phyloP scores from a whole-genome alignment of 2,888 invertebrate species.

The Bombyx huttoni region DNA sequence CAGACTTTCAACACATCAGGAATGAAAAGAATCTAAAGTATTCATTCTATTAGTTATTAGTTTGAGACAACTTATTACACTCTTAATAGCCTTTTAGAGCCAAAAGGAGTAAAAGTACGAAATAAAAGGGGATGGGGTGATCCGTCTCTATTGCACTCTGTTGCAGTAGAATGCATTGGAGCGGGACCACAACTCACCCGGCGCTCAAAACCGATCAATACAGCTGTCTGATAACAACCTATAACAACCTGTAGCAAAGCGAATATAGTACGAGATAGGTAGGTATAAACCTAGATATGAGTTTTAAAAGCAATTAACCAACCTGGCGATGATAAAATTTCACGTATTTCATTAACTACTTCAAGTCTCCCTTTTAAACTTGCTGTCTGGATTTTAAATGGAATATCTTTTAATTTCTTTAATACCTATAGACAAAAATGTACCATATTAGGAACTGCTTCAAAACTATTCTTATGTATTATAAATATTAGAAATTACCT shows the following conservation, averaged over 20 bases:
- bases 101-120: no score
- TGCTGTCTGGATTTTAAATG: constrained; percentile 80
- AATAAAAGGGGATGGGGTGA: not conserved
- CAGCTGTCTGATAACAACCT: constrained; percentile 15
- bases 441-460: constrained; percentile 1
- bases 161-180: constrained; percentile 6
- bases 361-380: constrained; percentile 79
- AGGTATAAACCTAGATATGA: not conserved
- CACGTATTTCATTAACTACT: constrained; percentile 77
- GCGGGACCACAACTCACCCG: constrained; percentile 4
- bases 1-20: no score
- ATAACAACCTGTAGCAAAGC: constrained; percentile 7
- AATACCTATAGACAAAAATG: constrained; percentile 63
- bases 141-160: constrained; percentile 8
- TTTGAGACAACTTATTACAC: no score
- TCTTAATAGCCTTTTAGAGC: not conserved
- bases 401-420: constrained; percentile 80
- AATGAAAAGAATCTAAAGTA: no score
- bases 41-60: no score
- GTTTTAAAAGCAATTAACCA: constrained; percentile 3
- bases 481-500: constrained; percentile 55
- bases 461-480: not conserved
- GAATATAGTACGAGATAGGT: not conserved
- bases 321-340: constrained; percentile 83
- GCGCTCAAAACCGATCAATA: constrained; percentile 16